phyloP scores from a whole-genome alignment of 2,113 vertebrate genomes.

The Vombatus ursinus region DNA sequence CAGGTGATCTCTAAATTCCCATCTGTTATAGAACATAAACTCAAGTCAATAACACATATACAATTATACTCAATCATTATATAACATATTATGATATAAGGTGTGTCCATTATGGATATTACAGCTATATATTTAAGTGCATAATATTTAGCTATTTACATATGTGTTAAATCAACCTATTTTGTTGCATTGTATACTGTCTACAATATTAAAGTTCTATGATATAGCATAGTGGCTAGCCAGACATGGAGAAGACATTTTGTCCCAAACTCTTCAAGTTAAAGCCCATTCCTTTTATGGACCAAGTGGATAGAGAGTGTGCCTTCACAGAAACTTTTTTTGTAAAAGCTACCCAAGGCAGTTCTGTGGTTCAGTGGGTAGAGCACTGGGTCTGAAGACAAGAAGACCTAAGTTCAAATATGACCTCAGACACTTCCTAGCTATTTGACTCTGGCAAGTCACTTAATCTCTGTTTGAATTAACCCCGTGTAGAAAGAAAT shows the following conservation, averaged over 20 bases:
- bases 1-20: not conserved
- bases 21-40: not conserved
- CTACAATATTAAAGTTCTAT: not conserved
- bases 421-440: not conserved
- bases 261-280: not conserved
- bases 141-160: not conserved
- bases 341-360: not conserved
- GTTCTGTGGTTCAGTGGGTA: not conserved
- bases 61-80: not conserved
- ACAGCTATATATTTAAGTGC: not conserved
- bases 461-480: not conserved
- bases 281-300: not conserved
- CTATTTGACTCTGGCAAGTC: not conserved
- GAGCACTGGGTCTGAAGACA: not conserved
- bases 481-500: not conserved
- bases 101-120: not conserved
- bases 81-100: not conserved
- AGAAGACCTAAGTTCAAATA: not conserved
- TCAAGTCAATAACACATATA: not conserved
- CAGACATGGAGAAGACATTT: not conserved
- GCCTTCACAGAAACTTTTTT: not conserved
- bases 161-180: not conserved
- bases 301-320: not conserved
- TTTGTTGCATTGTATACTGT: not conserved
- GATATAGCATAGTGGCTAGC: not conserved